Evolutionary conservation across 2,113 vertebrate genomes (phyloP), one percentile per base, ranked within the genome.

Genomic region (Lampris megalopsis): DNA sequence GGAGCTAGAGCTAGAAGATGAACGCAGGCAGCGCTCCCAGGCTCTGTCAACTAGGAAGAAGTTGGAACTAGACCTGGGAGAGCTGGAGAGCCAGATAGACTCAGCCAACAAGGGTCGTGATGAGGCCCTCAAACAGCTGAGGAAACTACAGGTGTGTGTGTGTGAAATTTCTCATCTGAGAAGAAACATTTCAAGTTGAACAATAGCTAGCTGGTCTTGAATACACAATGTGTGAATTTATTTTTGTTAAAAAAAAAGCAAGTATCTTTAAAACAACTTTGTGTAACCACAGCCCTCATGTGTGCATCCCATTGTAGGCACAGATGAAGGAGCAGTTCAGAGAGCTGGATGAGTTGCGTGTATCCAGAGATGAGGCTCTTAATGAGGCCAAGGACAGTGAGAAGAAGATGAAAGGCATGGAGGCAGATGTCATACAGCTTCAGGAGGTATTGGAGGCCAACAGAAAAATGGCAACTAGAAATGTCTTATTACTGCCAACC

Each of bases 371-470:
- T 57, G 97, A 98, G 77, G 96, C 95, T 50, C 91, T 97, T 81
- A 95, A 91, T 0, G 93, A 89, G 64, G 93, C 97, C 81, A 98
- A 96, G 92, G 98, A 99, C 90, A 96, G 95, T 0, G 97, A 99
- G 90, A 99, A 93, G 95, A 99, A 97, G 84, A 80, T 98, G 54
- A 99, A 99, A 91, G 86, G 88, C 86, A 94, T 98, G 95, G 98
- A 99, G 89, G 95, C 97, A 0, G 97, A 99, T 43, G 93, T 94
- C 92, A 94, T 98, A 11, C 97, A 96, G 0, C 85, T 96, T 81
- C 97, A 99, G 79, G 98, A 99, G 96, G 98, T 99, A 92, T 56
- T 68, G 50, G 3, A 37, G 7, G 6, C 56, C 36, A 24, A 58
- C 24, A 37, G 24, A 9, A 45, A 13, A 41, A 43, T 5, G 3